These are phyloP conservation scores for Metopolophium dirhodum DNA, from an alignment of 1,140 invertebrate genomes.

Conservation along the genomic window DNA sequence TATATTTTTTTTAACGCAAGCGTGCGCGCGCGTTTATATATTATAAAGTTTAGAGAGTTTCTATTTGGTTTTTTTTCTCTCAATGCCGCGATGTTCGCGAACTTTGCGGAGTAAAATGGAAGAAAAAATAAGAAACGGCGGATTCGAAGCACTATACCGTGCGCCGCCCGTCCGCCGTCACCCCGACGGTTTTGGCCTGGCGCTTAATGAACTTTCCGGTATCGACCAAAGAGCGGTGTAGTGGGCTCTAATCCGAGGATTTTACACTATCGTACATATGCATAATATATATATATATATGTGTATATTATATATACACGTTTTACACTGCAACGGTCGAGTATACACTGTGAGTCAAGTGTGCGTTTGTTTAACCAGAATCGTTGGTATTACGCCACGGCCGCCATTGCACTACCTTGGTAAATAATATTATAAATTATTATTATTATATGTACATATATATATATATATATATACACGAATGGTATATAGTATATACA, in stretches of 20 bases:
- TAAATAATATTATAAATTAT: neutral
- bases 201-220: slow-evolving; percentile 16
- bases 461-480: too few species aligned
- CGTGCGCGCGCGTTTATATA: neutral
- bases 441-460: neutral
- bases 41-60: slow-evolving; percentile 21
- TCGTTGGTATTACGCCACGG: neutral
- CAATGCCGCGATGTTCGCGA: neutral
- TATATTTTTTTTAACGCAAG: neutral
- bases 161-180: neutral
- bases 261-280: neutral
- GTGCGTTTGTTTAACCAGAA: neutral
- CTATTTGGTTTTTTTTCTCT: neutral
- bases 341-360: neutral
- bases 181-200: neutral
- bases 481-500: neutral
- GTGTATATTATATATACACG: neutral
- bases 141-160: neutral
- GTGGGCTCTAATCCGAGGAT: neutral
- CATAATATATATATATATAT: neutral
- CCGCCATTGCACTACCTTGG: neutral
- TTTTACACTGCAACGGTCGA: neutral
- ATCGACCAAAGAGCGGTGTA: neutral
- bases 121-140: neutral
- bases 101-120: neutral